These are phyloP conservation scores for Microtus montanus DNA, from an alignment of 2,113 vertebrate genomes.

Conservation along the genomic window DNA sequence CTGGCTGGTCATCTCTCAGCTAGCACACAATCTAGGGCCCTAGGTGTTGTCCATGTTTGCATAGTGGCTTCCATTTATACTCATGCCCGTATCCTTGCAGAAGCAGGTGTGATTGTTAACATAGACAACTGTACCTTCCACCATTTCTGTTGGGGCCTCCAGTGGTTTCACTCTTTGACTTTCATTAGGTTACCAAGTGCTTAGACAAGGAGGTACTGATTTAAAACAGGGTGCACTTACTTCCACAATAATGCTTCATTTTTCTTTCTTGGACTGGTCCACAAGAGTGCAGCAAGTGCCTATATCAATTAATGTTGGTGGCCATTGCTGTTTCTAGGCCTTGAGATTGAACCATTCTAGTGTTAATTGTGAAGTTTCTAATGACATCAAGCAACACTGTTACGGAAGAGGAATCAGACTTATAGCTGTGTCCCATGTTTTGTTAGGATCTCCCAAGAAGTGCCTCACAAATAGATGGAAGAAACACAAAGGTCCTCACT, in stretches of 20 bases:
- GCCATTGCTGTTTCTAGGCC: background rate
- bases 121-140: background rate
- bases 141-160: background rate
- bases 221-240: background rate
- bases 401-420: slow-evolving; percentile 44
- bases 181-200: background rate
- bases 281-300: background rate
- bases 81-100: background rate
- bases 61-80: background rate
- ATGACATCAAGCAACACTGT: background rate
- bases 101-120: background rate
- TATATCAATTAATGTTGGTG: background rate
- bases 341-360: background rate
- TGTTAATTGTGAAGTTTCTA: slow-evolving; percentile 39
- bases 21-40: too few relatives aligned
- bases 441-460: slow-evolving; percentile 91
- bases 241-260: background rate
- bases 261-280: slow-evolving; percentile 44
- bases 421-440: slow-evolving; percentile 34
- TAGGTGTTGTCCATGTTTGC: fast-evolving
- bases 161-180: background rate
- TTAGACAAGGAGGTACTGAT: background rate
- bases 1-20: background rate
- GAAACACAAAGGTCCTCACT: slow-evolving; percentile 91
- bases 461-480: slow-evolving; percentile 81